phyloP scores from a whole-genome alignment of 2,113 vertebrate genomes.

The Xiphophorus couchianus region DNA sequence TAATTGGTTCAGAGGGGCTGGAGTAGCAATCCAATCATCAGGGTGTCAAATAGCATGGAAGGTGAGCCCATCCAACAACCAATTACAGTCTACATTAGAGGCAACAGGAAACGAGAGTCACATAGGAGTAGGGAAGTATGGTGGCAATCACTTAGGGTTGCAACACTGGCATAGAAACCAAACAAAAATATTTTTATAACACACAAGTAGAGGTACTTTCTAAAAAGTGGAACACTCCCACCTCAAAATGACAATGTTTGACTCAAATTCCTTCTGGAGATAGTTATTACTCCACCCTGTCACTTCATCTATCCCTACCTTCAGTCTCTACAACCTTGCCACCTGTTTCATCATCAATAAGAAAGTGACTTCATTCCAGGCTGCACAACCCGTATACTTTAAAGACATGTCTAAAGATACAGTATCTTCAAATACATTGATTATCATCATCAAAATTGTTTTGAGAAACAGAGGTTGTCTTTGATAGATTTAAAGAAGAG shows the following conservation, averaged over 20 bases:
- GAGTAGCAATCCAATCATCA: not conserved
- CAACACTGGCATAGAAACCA: slow-evolving; percentile 13
- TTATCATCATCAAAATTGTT: slow-evolving; percentile 2
- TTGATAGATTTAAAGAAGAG: slow-evolving; percentile 25
- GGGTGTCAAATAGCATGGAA: not conserved
- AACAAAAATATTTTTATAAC: slow-evolving; percentile 7
- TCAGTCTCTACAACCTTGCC: slow-evolving; percentile 35
- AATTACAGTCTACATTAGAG: not conserved
- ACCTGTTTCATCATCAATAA: slow-evolving; percentile 52
- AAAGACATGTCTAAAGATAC: slow-evolving; percentile 4
- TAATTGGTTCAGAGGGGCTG: too few species aligned
- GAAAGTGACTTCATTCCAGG: slow-evolving; percentile 25
- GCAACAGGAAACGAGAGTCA: not conserved
- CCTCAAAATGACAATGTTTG: slow-evolving; percentile 70
- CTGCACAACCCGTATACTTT: not conserved
- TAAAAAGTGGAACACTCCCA: slow-evolving; percentile 52
- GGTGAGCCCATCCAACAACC: too few species aligned
- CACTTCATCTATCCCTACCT: slow-evolving; percentile 49
- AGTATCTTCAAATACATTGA: slow-evolving; percentile 3
- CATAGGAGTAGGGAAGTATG: not conserved
- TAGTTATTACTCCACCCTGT: slow-evolving; percentile 65
- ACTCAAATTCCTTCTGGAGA: slow-evolving; percentile 51
- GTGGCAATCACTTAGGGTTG: not conserved
- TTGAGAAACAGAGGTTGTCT: not conserved
- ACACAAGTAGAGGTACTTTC: slow-evolving; percentile 43